Evolutionary conservation across 2,888 invertebrate genomes (phyloP), one percentile per base, ranked within the genome.

Genomic region (Hypercompe scribonia): DNA sequence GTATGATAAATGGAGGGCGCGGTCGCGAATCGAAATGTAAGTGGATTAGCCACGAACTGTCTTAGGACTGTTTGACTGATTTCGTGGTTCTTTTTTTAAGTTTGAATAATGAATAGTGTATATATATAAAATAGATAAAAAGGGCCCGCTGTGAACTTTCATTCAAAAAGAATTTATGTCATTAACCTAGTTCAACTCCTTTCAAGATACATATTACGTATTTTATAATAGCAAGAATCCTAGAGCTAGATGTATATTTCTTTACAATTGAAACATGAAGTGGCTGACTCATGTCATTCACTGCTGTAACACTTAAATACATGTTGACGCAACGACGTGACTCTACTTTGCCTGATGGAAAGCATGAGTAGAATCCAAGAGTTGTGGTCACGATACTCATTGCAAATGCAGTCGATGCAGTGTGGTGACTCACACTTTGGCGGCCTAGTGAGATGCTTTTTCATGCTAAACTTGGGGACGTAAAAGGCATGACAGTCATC

Each of bases 1-100:
- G 84, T 88, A 92, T 94, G 93, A 94, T 90, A 90, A 93, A 94
- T 92, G 91, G 83, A 82, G 89, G 94, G 94, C 83, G 94, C 88
- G 94, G 93, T 85, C 84, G 82, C 84, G 88, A 90, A 86, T 91
- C 85, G 86, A 87, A 86, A 75, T 80, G 86, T 90, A 91, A 94
- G 90, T 93, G 91, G 92, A 94, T 94, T 93, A 91, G 86, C 87
- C 82, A 78, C 80, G 82, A 83, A 87, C 85, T 79, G 81, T 74
- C 74, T 68, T 74, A 65, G n/a, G 28, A 61, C 78, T 79, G 77
- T 77, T 71, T 66, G 66, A 68, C 65, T 65, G 64, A 71, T 74
- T 31, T 5, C 28, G 65, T 1, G 63, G 31, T 71, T 68, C 39
- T 28, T 74, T 74, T 65, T 71, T 68, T 31, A n/a, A 64, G 18